Base-by-base conservation (phyloP, 2,797 vertebrate species). In the Labroides dimidiatus region DNA sequence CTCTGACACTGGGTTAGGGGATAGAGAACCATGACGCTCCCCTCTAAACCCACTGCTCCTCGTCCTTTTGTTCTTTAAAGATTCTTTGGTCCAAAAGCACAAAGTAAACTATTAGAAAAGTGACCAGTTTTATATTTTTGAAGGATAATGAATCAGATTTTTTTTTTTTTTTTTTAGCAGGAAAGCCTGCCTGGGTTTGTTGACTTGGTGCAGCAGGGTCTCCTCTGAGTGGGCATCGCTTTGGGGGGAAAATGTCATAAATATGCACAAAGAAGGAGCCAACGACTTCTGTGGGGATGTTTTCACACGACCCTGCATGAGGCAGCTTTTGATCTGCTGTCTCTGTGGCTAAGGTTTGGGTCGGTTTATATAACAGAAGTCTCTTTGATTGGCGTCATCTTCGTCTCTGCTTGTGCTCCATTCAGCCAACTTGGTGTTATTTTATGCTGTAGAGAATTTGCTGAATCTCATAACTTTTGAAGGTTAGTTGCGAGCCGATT, bases 11-110 rank as follows among this genome's bases (percentile, higher is more conserved):
- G 37, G 64, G 43, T 61, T 23, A 67, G 30, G 73, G 71, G 73
- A 75, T 12, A 53, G 53, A 45, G 52, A 70, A 42, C 43, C 10
- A 21, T 33, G 60, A 76, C 61, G 64, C 48, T 21, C 70, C 62
- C 52, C 37, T 61, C 60, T 56, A 70, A 74, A 75, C 50, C 67
- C 45, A 81, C 53, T 80, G 58, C 72, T 66, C 66, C 77, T 44
- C 20, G 10, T 37, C 14, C 61, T 75, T 74, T 84, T 43, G 62
- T 82, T 81, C 78, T 74, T 41, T 37, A 56, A 54, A 61, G 69
- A 55, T 47, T 7, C 10, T 37, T n/a, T 30, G 14, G 70, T 72
- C 64, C 65, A n/a, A 61, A 21, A 33, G 41, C 33, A 57, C 43
- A 68, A 0, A 1, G 20, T 66, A 51, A 50, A 36, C 48, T 50